Evolutionary conservation across 1,140 invertebrate genomes (phyloP).

Genomic region (Eueides isabella): DNA sequence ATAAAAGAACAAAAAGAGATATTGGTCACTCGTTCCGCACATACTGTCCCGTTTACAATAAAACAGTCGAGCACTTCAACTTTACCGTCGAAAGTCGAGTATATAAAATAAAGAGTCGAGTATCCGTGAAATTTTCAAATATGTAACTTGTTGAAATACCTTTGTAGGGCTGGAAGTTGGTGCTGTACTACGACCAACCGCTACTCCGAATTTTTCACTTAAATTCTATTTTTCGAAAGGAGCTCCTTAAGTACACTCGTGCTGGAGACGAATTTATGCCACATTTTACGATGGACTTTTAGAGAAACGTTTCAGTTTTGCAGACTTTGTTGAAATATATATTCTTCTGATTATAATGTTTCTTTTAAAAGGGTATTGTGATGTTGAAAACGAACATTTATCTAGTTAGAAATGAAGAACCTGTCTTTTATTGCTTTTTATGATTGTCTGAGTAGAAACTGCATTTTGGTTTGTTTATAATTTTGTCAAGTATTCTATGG

Average conservation of each 20-base stretch:
- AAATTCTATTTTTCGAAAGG: conserved; percentile 17
- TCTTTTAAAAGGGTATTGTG: not conserved
- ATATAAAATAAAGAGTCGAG: conserved; percentile 10
- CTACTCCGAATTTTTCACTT: conserved; percentile 13
- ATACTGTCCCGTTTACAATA: not conserved
- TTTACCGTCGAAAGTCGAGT: not conserved
- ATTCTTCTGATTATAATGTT: not conserved
- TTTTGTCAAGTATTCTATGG: too few relatives aligned
- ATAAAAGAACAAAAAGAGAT: not conserved
- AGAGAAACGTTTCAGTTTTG: conserved; percentile 13
- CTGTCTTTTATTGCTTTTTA: too few relatives aligned
- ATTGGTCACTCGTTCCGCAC: not conserved
- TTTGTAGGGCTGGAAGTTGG: not conserved
- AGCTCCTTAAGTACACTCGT: conserved; percentile 17
- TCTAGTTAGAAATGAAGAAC: not conserved
- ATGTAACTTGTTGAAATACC: not conserved
- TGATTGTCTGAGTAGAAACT: too few relatives aligned
- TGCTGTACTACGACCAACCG: not conserved
- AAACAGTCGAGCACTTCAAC: not conserved
- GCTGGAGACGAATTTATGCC: conserved; percentile 9
- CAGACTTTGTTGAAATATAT: not conserved
- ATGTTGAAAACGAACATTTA: not conserved
- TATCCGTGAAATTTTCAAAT: not conserved
- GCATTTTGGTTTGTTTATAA: too few relatives aligned
- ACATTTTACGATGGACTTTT: conserved; percentile 19